phyloP scores from a whole-genome alignment of 2,888 invertebrate genomes.

The Barypeithes pellucidus region DNA sequence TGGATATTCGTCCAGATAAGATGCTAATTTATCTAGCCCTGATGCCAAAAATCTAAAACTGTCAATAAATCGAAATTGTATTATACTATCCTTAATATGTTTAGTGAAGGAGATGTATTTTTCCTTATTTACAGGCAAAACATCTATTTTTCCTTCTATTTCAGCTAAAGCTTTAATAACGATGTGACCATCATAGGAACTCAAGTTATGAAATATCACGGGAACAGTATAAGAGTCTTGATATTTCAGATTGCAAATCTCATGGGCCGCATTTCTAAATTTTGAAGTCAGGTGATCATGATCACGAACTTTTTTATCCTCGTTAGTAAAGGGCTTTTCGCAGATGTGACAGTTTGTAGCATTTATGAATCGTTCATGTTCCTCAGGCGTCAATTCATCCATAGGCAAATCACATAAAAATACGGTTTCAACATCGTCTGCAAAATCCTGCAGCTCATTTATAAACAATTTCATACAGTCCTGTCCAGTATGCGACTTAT shows the following conservation, averaged over 20 bases:
- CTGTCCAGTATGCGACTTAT: not conserved
- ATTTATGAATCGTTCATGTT: not conserved
- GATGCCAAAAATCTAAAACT: conserved; percentile 17
- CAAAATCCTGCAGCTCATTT: not conserved
- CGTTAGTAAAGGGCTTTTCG: conserved; percentile 1
- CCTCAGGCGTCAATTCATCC: not conserved
- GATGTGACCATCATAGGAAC: conserved; percentile 18
- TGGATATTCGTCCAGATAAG: not conserved
- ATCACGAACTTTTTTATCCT: conserved; percentile 16
- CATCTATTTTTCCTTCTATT: not conserved
- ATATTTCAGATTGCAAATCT: not conserved
- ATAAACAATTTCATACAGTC: conserved; percentile 4
- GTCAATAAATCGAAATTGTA: conserved; percentile 22
- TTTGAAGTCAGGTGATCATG: conserved; percentile 6
- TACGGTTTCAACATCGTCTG: not conserved
- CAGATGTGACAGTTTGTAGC: conserved; percentile 15
- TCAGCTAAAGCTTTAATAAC: conserved; percentile 14
- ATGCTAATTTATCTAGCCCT: not conserved
- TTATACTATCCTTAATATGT: not conserved
- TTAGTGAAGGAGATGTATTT: conserved; percentile 34
- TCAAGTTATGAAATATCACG: conserved; percentile 15
- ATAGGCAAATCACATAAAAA: conserved; percentile 5
- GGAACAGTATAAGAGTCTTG: no score
- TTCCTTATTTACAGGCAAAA: conserved; percentile 30
- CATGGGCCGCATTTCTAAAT: conserved; percentile 4